Evolutionary conservation across 2,113 vertebrate genomes (phyloP).

Genomic region (Sitta europaea): DNA sequence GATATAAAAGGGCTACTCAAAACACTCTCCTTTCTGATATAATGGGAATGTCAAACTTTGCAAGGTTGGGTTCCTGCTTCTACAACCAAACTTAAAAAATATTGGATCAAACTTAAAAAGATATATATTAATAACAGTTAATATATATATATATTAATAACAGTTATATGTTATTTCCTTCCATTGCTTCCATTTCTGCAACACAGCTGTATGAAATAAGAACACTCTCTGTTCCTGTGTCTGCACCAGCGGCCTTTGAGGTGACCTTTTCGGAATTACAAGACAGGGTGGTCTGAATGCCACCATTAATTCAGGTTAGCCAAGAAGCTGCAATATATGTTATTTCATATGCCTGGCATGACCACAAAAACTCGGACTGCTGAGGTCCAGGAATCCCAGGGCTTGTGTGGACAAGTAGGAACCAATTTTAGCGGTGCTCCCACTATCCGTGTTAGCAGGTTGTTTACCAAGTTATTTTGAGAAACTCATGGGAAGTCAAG

Average conservation of each 20-base stretch:
- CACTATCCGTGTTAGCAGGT: background rate
- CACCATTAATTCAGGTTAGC: background rate
- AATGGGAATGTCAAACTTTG: background rate
- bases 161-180: background rate
- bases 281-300: background rate
- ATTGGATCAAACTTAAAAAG: too few relatives aligned
- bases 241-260: background rate
- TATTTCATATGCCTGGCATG: background rate
- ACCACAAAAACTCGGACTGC: background rate
- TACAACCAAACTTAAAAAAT: background rate
- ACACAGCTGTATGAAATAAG: background rate
- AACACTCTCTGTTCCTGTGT: background rate
- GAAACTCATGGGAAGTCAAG: conserved; percentile 37
- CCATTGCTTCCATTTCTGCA: background rate
- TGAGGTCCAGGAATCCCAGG: background rate
- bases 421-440: conserved; percentile 9
- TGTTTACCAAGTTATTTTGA: conserved; percentile 60
- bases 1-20: background rate
- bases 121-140: too few relatives aligned
- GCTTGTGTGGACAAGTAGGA: conserved; percentile 47
- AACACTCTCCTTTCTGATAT: background rate
- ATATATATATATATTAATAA: too few relatives aligned
- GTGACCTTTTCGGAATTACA: conserved; percentile 3
- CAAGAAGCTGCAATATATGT: background rate
- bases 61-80: background rate